Base-by-base conservation (phyloP, 2,113 vertebrate genomes). In the Galbula dea region DNA sequence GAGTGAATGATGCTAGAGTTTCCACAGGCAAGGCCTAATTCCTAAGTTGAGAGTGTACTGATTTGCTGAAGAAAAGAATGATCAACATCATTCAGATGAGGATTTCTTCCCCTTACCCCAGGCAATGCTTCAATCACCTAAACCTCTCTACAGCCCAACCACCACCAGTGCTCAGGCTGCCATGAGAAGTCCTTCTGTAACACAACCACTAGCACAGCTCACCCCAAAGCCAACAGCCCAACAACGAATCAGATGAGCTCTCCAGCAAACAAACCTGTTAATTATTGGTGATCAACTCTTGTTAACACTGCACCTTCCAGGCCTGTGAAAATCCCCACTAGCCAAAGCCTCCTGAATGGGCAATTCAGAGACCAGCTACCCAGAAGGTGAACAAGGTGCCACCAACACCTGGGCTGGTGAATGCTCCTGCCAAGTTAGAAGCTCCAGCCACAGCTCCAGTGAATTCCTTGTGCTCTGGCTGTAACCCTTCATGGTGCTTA, bases 371-470 rank as follows among this genome's bases (percentile, higher is more conserved):
- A 61, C 9, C 66, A 68, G 78, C 21, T 55, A 1, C 8, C 23
- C 58, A 23, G 29, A 30, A 49, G 12, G 13, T 21, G 2, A 5
- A 17, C 0, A 3, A 1, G 1, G 8, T 45, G 1, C 19, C 19
- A 27, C n/a, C 27, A 29, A 80, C 32, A n/a, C 45, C 36, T 29
- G 21, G 32, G 16, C 46, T 63, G 12, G 18, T 16, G 7, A 68
- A 22, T 1, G 1, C 3, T 59, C 15, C 34, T 82, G 16, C 37
- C 7, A 30, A 12, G 27, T 10, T 3, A 30, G 43, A n/a, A 52
- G 32, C 43, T 61, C 29, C 45, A 18, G 13, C 16, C 6, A 39
- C 3, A 41, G 34, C 39, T 41, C 18, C 37, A 72, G 34, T 26
- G 11, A 80, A 46, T 7, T 23, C 7, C 23, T 72, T 4, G 3